Conservation (phyloP, 2,797 vertebrate genomes). For the Carduelis carduelis region DNA sequence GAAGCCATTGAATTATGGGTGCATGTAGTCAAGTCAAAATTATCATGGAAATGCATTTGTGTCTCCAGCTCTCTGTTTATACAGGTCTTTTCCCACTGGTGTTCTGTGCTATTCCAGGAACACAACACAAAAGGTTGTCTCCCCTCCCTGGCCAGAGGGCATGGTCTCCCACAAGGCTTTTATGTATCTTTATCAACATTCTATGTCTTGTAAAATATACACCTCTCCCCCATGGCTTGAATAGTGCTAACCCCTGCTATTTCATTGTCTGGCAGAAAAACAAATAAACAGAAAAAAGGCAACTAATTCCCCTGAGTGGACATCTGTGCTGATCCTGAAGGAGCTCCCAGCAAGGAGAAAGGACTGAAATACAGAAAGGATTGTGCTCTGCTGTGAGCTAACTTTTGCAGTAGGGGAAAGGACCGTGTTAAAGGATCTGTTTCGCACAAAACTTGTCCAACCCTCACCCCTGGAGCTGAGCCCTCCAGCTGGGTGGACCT, state of each 20-base stretch:
- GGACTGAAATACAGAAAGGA: neutral
- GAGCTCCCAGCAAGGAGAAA: neutral
- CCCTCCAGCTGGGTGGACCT: neutral
- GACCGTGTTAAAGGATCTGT: neutral
- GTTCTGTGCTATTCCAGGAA: neutral
- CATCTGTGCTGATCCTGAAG: neutral
- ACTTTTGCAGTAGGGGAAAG: neutral
- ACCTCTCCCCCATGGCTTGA: neutral
- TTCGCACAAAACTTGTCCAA: neutral
- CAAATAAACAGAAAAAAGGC: slow-evolving; percentile 10
- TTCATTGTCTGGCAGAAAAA: slow-evolving; percentile 4
- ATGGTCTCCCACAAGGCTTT: neutral
- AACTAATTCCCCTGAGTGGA: neutral
- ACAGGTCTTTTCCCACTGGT: neutral
- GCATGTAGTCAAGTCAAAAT: neutral
- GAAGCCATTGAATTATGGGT: neutral
- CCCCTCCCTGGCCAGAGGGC: neutral
- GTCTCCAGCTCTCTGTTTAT: neutral
- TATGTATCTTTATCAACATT: neutral
- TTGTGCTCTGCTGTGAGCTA: neutral
- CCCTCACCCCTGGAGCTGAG: neutral
- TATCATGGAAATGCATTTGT: neutral
- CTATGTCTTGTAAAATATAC: neutral
- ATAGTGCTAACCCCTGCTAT: neutral
- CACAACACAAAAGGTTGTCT: neutral